Evolutionary conservation across 2,888 invertebrate species (phyloP).

Genomic region (Lasioglossum villosulum): DNA sequence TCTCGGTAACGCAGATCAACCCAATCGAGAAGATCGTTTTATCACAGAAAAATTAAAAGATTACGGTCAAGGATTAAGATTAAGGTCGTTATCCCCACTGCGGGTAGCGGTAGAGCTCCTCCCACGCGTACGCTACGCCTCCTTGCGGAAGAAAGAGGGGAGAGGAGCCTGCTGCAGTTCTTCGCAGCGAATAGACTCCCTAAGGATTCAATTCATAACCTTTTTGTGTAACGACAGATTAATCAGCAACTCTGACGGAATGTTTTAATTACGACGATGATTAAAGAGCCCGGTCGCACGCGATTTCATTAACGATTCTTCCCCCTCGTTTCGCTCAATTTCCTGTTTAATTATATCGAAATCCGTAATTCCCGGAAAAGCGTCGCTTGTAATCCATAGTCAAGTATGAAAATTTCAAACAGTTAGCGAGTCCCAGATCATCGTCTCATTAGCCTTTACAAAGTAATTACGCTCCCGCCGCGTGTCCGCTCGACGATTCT

Average conservation of each 20-base stretch:
- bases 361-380: background rate
- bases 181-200: background rate
- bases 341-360: background rate
- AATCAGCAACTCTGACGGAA: background rate
- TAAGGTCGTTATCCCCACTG: background rate
- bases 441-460: background rate
- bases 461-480: background rate
- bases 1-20: slow-evolving; percentile 25
- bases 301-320: background rate
- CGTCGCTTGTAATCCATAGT: background rate
- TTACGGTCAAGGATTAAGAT: background rate
- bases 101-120: background rate
- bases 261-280: background rate
- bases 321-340: background rate
- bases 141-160: background rate
- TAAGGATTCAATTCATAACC: background rate
- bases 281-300: background rate
- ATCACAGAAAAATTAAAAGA: background rate
- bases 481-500: background rate
- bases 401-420: background rate
- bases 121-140: background rate
- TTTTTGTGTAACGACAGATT: background rate
- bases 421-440: background rate
- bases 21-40: slow-evolving; percentile 31
- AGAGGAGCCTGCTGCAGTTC: background rate